Evolutionary conservation across 2,888 invertebrate species (phyloP), one percentile per base, ranked within the genome.

Genomic region (Hetaerina titia): DNA sequence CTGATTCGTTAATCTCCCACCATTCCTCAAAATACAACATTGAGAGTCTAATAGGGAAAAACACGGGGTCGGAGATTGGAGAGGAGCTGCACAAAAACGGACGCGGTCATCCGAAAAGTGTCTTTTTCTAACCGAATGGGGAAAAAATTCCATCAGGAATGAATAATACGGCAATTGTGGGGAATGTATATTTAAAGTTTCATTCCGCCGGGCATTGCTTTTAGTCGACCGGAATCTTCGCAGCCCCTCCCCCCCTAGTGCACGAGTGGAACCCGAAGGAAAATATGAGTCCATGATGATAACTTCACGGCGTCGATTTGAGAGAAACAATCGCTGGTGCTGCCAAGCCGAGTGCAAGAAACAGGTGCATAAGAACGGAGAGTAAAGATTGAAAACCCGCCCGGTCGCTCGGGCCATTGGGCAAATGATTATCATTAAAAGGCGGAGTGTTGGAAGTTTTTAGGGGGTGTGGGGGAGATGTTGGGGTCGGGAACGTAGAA

Each of bases 241-340:
- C 31, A 13, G 11, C 22, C 22, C 57, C 15, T n/a, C 15, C 56
- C 22, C 58, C 89, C 8, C 0, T 58, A 22, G 57, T 57, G 6
- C 58, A 57, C 19, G 56, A 58, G 11, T 56, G 19, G 11, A n/a
- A 22, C 15, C 57, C 57, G 57, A 22, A 57, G 89, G 45, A 45
- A 64, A 90, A 45, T 90, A 89, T 89, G 89, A 89, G n/a, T 58
- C n/a, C 15, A 89, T 58, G 58, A 58, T 11, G 17, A 11, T 89
- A 89, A 89, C 58, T 64, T 22, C 11, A 31, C n/a, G 31, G 13
- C 9, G 45, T 22, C 45, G 11, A 45, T 69, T 25, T 45, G 11
- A 13, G 64, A 69, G 69, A 69, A 81, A 31, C 81, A 31, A 69
- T 64, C 56, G 45, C 25, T n/a, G 56, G 31, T 22, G 56, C 0